Evolutionary conservation across 2,888 invertebrate species (phyloP), one percentile per base, ranked within the genome.

Genomic region (Cephus spinipes): DNA sequence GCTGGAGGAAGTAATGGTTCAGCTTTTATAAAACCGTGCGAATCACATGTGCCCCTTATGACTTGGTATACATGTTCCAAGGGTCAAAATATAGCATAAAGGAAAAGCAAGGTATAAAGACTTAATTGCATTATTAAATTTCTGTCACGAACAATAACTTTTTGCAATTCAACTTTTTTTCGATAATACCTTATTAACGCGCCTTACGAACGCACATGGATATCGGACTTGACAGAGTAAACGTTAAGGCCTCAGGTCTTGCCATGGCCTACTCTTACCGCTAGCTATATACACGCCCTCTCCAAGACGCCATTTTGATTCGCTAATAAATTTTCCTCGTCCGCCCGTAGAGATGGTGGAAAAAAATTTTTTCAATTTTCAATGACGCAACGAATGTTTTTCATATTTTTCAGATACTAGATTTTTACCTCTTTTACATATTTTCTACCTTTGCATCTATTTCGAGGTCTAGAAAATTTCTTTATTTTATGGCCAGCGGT

Each of bases 181-280:
- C 2, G 4, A 1, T 9, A 0, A 55, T 23, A 55, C 55, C 55
- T 55, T 55, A 55, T 55, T 23, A 55, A 55, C 55, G 55, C 9
- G 9, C 9, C 23, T 15, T 6, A 23, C 1, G 2, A 55, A 6
- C 55, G 55, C 9, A 55, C 55, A 23, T 55, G 55, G 55, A 55
- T 23, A 55, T 55, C 55, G 55, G 55, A 23, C 55, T 55, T 55
- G 55, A 55, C 23, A 55, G 55, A 55, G 55, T 55, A 55, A 55
- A 55, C 55, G 55, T 23, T 55, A 35, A 23, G 68, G 77, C 77
- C 77, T 69, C 31, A 15, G 74, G 75, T 74, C 74, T 75, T 32
- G 40, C 30, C 69, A 55, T 77, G 77, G 77, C 77, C 77, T 77
- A 77, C 77, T 75, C 74, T 77, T 77, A 75, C 77, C 74, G 69